These are phyloP conservation scores for Drosophila hawaiiensis DNA, from an alignment of 2,888 invertebrate species.

Conservation along the genomic window DNA sequence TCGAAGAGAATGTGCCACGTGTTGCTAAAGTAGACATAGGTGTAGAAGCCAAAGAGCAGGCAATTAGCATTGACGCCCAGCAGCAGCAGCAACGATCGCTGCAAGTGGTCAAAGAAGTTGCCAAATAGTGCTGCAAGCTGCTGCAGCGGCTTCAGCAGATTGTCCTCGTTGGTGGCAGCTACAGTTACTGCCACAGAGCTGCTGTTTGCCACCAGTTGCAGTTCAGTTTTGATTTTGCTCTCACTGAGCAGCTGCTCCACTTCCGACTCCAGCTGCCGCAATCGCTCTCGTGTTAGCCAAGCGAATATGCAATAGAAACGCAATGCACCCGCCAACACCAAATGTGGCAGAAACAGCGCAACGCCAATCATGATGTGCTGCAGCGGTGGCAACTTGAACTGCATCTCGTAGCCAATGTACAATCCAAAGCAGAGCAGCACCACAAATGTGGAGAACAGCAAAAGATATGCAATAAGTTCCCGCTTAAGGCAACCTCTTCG, in stretches of 20 bases:
- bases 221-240: conserved; percentile 24
- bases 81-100: conserved; percentile 70
- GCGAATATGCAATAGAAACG: conserved; percentile 54
- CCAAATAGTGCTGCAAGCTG: conserved; percentile 37
- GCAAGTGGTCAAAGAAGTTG: conserved; percentile 52
- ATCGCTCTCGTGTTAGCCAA: conserved; percentile 65
- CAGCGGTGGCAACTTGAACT: conserved; percentile 78
- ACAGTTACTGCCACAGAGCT: conserved; percentile 12
- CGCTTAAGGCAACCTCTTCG: not conserved
- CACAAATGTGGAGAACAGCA: conserved; percentile 67
- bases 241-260: conserved; percentile 35
- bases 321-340: conserved; percentile 67
- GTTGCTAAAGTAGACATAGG: conserved; percentile 67
- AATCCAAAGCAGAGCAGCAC: conserved; percentile 60
- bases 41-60: conserved; percentile 74
- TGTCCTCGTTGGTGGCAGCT: conserved; percentile 15
- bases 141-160: conserved; percentile 48
- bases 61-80: conserved; percentile 74
- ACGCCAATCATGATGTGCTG: conserved; percentile 71
- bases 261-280: conserved; percentile 43
- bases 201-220: conserved; percentile 18
- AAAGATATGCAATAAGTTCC: conserved; percentile 59
- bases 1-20: conserved; percentile 76
- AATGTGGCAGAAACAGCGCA: conserved; percentile 81
- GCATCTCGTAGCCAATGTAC: conserved; percentile 80